Conservation (phyloP, 2,113 vertebrate genomes). For the Theristicus caerulescens region DNA sequence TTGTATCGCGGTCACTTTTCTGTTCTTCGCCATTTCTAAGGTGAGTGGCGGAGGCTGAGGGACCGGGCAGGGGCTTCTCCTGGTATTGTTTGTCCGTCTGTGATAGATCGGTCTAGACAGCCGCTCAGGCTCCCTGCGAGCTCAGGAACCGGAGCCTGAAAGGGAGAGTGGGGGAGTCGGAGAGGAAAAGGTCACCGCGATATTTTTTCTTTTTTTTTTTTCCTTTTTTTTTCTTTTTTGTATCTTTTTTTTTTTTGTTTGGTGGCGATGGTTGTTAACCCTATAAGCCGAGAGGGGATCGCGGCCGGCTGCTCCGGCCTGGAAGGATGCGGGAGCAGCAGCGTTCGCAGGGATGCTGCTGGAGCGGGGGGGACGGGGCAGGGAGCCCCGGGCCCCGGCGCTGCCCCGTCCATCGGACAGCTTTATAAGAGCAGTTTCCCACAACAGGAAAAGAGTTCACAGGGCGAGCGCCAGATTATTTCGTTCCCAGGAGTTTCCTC, state of each 20-base stretch:
- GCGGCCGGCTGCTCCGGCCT: neutral
- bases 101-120: constrained; percentile 85
- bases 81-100: constrained; percentile 72
- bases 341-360: neutral
- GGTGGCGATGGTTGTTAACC: constrained; percentile 52
- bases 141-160: constrained; percentile 66
- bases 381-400: neutral
- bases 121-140: constrained; percentile 78
- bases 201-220: neutral
- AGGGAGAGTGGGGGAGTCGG: constrained; percentile 54
- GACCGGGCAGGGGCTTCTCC: constrained; percentile 58
- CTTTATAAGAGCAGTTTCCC: constrained; percentile 17
- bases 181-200: constrained; percentile 67
- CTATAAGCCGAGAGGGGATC: neutral
- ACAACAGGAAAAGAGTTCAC: constrained; percentile 56
- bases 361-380: neutral
- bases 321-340: neutral
- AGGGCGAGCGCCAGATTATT: constrained; percentile 15
- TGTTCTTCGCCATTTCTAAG: constrained; percentile 58
- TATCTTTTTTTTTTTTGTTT: neutral
- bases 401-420: neutral
- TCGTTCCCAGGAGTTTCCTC: constrained; percentile 41
- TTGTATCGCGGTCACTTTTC: constrained; percentile 53
- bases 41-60: constrained; percentile 65
- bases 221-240: too few species aligned